Evolutionary conservation across 2,797 vertebrate genomes (phyloP).

Genomic region (Buceros bicornis): DNA sequence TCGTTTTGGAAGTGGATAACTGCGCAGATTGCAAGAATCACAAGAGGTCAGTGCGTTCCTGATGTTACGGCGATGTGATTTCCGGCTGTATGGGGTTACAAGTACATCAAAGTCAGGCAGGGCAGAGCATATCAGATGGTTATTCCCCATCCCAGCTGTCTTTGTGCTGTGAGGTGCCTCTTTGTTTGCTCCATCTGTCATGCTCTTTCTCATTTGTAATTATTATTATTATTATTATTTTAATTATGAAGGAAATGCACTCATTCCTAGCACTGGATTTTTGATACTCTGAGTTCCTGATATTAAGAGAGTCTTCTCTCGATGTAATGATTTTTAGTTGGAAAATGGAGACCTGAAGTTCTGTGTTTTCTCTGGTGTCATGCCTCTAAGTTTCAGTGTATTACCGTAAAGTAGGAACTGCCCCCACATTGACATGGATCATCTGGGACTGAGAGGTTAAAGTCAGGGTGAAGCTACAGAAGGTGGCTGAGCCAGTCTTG

Average conservation of each 20-base stretch:
- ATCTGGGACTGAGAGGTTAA: neutral
- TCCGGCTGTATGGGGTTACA: neutral
- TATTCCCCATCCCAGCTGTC: neutral
- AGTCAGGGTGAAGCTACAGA: neutral
- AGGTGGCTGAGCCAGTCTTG: neutral
- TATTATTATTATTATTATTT: neutral
- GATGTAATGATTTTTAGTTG: neutral
- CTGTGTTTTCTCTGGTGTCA: neutral
- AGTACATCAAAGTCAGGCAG: neutral
- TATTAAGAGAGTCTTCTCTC: neutral
- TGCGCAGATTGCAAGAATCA: slow-evolving; percentile 75
- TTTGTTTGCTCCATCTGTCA: neutral
- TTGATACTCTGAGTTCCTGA: accelerated
- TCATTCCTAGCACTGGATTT: neutral
- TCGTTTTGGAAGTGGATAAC: slow-evolving; percentile 81
- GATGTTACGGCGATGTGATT: neutral
- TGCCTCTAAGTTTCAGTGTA: neutral
- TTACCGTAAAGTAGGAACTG: neutral
- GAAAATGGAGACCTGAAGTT: neutral
- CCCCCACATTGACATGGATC: neutral
- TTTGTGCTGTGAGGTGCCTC: neutral
- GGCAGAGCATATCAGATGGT: accelerated
- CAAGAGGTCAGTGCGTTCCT: slow-evolving; percentile 76
- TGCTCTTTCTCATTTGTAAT: neutral
- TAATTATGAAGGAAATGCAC: neutral